Conservation (phyloP, 2,113 vertebrate genomes). For the Micromys minutus region DNA sequence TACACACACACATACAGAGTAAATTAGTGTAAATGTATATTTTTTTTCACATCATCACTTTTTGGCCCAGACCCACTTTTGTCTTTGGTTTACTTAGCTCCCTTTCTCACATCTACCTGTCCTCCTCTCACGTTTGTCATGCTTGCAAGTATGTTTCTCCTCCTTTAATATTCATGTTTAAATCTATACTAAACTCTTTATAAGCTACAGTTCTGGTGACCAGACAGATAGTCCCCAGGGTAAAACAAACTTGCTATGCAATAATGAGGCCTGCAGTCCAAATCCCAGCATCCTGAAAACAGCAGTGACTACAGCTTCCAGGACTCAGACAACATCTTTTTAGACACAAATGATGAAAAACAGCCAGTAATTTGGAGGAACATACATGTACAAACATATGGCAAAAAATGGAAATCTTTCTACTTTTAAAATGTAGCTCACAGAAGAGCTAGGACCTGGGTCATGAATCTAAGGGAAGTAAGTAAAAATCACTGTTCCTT, state of each 20-base stretch:
- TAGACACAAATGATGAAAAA: conserved; percentile 31
- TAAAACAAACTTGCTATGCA: not conserved
- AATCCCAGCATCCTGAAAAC: not conserved
- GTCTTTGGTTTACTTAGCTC: not conserved
- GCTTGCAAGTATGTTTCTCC: not conserved
- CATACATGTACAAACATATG: not conserved
- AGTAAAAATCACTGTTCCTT: not conserved
- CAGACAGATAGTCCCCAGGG: not conserved
- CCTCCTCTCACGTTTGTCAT: too few species aligned
- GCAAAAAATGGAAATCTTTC: not conserved
- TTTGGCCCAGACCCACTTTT: not conserved
- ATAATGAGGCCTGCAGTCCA: not conserved
- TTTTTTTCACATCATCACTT: not conserved
- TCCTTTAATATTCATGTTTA: not conserved
- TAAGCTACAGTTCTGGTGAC: not conserved
- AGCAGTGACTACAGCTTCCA: not conserved
- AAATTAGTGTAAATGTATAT: not conserved
- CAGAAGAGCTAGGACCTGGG: not conserved
- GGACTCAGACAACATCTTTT: not conserved
- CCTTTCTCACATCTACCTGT: not conserved
- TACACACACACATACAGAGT: not conserved
- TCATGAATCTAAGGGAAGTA: not conserved
- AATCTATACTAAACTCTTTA: not conserved
- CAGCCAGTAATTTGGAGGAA: conserved; percentile 3
- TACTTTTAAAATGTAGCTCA: conserved; percentile 13